Evolutionary conservation across 2,113 vertebrate genomes (phyloP).

Genomic region (Nymphicus hollandicus): DNA sequence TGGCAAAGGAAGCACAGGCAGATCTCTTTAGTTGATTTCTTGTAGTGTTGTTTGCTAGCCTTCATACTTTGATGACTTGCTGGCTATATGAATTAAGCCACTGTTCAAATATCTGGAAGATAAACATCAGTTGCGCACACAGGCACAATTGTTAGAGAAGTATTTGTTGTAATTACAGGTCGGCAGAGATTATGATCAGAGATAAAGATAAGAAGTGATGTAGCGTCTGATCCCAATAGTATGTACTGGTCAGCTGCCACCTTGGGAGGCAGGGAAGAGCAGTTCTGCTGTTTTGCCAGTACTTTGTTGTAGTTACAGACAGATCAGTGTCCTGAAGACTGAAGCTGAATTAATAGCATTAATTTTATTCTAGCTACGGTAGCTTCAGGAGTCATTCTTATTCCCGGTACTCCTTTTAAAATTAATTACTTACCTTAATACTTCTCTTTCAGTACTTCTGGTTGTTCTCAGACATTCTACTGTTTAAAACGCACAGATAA

Average conservation of each 20-base stretch:
- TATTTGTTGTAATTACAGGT: slow-evolving; percentile 15
- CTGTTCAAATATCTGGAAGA: neutral
- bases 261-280: neutral
- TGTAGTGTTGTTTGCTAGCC: neutral
- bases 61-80: neutral
- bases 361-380: neutral
- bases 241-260: neutral
- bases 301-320: neutral
- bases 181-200: neutral
- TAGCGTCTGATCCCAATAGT: neutral
- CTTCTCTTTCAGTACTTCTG: neutral
- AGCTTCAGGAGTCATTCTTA: neutral
- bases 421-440: neutral
- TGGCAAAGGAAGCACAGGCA: neutral
- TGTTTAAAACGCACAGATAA: neutral
- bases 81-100: neutral
- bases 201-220: neutral
- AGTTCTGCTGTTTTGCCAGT: neutral
- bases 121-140: neutral
- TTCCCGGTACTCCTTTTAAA: neutral
- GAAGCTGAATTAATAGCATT: neutral
- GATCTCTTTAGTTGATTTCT: neutral
- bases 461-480: neutral
- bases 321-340: neutral
- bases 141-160: neutral